Base-by-base conservation (phyloP, 2,888 invertebrate genomes). In the Torymus aiolomorphi region DNA sequence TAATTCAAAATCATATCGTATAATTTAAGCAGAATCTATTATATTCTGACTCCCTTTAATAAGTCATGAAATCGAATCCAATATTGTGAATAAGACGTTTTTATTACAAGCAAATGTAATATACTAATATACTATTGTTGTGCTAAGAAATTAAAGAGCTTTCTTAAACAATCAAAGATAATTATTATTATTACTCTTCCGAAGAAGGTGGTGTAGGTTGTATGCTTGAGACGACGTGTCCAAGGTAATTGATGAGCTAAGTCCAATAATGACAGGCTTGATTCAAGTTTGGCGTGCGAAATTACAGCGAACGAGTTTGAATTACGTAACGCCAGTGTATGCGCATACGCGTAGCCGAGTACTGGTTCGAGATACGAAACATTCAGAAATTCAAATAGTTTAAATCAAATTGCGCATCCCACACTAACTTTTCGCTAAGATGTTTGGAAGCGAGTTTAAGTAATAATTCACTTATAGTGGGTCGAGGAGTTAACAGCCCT, bases 301-400 rank as follows among this genome's bases (percentile, higher is more conserved):
- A 71, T 59, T 49, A 2, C 24, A 24, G 24, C 2, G 24, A 24
- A 1, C 51, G 54, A 52, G 57, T 31, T 72, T 16, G 62, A 31
- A 52, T 56, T 31, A 11, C 20, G 12, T 56, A n/a, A 42, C 31
- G 31, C 49, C 8, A 20, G n/a, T 20, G 20, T 52, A 52, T 12
- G 20, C 20, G 51, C n/a, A 5, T 14, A 1, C n/a, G 10, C 18
- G 18, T 3, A n/a, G n/a, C 13, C 12, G n/a, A 42, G 20, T n/a
- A 13, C 13, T n/a, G 49, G 57, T 20, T 67, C 69, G 10, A 31
- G 24, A 14, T 24, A 8, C 31, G 31, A 52, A 52, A 59, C n/a
- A 31, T 59, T 67, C 59, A 14, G 59, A 54, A 52, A 66, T 67
- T 31, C 59, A 24, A 67, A 67, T 61, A 74, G 65, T 74, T 74